phyloP scores from a whole-genome alignment of 1,140 invertebrate species.

The Heliconius melpomene region DNA sequence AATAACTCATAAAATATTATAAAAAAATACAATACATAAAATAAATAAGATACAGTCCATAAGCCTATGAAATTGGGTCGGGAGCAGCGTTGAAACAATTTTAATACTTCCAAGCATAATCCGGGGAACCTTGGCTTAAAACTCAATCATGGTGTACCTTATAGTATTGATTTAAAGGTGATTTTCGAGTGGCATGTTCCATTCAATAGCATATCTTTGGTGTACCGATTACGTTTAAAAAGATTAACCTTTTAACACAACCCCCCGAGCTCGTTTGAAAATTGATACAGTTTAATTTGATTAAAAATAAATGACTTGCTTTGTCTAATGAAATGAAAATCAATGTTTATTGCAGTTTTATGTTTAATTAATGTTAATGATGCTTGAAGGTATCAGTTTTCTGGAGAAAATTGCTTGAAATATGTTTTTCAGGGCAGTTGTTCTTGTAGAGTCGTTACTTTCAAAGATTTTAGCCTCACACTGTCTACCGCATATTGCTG shows the following conservation, averaged over 20 bases:
- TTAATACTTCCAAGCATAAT: slow-evolving; percentile 51
- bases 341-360: slow-evolving; percentile 4
- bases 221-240: slow-evolving; percentile 31
- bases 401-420: not conserved
- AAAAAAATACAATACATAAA: slow-evolving; percentile 8
- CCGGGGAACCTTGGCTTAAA: slow-evolving; percentile 9
- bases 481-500: too few species aligned
- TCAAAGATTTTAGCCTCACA: too few species aligned
- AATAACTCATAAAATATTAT: not conserved
- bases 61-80: slow-evolving; percentile 48
- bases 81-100: slow-evolving; percentile 51
- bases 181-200: not conserved
- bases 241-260: slow-evolving; percentile 38
- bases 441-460: too few species aligned
- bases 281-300: slow-evolving; percentile 30
- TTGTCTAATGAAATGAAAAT: slow-evolving; percentile 15
- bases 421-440: too few species aligned
- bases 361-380: not conserved
- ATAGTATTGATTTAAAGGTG: not conserved
- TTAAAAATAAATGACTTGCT: slow-evolving; percentile 22
- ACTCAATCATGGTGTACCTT: not conserved
- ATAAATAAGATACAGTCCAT: slow-evolving; percentile 47
- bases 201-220: slow-evolving; percentile 18
- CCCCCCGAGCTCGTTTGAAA: slow-evolving; percentile 24
- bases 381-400: not conserved